These are phyloP conservation scores for Galaxias olidus DNA, from an alignment of 2,797 vertebrate species.

Conservation along the genomic window DNA sequence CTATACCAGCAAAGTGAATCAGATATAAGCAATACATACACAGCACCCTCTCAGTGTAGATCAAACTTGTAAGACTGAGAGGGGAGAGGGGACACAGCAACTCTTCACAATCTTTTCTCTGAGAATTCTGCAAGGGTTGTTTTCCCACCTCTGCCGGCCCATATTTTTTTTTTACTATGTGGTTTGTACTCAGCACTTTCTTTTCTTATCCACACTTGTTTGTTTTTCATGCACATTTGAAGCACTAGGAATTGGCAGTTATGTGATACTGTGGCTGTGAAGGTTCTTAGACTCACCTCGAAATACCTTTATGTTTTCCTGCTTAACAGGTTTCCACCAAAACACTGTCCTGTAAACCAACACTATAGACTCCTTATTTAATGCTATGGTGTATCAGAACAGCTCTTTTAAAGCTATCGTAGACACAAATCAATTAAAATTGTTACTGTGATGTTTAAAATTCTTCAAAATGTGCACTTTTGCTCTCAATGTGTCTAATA, in stretches of 20 bases:
- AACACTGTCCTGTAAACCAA: constrained; percentile 19
- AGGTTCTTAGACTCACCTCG: constrained; percentile 43
- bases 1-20: constrained; percentile 21
- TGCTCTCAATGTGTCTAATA: too few relatives aligned
- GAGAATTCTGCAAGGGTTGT: constrained; percentile 31
- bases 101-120: constrained; percentile 18
- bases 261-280: constrained; percentile 57
- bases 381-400: not conserved
- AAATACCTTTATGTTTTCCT: constrained; percentile 36
- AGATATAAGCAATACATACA: constrained; percentile 33
- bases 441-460: not conserved
- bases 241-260: constrained; percentile 28
- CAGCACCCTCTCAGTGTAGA: not conserved
- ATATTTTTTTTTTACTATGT: constrained; percentile 25
- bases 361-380: constrained; percentile 17
- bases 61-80: not conserved
- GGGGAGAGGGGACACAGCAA: not conserved
- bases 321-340: constrained; percentile 60
- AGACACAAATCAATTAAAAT: not conserved
- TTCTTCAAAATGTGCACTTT: not conserved
- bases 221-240: constrained; percentile 23
- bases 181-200: constrained; percentile 54
- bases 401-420: not conserved
- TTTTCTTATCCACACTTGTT: constrained; percentile 45
- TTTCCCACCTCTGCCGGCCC: constrained; percentile 46